phyloP scores from a whole-genome alignment of 2,888 invertebrate species.

The Mechanitis mazaeus region DNA sequence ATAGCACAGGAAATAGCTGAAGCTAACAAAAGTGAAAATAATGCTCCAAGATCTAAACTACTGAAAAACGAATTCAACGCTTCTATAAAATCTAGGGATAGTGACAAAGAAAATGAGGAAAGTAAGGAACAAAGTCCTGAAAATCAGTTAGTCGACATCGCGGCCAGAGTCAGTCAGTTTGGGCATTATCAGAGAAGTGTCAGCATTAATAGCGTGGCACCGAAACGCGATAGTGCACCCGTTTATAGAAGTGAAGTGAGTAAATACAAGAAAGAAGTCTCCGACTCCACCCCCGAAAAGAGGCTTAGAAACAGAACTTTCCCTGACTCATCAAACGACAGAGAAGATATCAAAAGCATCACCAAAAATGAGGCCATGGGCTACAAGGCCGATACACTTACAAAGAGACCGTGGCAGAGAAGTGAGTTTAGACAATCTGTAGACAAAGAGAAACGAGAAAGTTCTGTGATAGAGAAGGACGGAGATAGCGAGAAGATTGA shows the following conservation, averaged over 20 bases:
- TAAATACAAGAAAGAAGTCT: slow-evolving; percentile 72
- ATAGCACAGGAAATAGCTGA: slow-evolving; percentile 77
- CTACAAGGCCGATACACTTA: slow-evolving; percentile 66
- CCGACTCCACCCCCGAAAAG: slow-evolving; percentile 72
- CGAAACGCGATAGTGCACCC: slow-evolving; percentile 66
- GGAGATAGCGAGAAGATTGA: slow-evolving; percentile 53
- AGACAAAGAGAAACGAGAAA: slow-evolving; percentile 59
- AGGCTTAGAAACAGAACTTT: slow-evolving; percentile 69
- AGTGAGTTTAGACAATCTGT: slow-evolving; percentile 57
- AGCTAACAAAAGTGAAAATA: slow-evolving; percentile 51
- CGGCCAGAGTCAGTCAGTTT: slow-evolving; percentile 66
- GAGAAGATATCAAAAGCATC: slow-evolving; percentile 66
- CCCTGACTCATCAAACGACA: slow-evolving; percentile 68
- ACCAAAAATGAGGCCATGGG: slow-evolving; percentile 59
- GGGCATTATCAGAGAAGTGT: slow-evolving; percentile 69
- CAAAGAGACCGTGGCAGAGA: slow-evolving; percentile 65
- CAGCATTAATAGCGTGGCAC: slow-evolving; percentile 61
- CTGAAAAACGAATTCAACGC: slow-evolving; percentile 71
- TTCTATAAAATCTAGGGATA: slow-evolving; percentile 79
- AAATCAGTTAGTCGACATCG: slow-evolving; percentile 62
- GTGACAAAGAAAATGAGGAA: slow-evolving; percentile 84
- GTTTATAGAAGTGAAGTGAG: slow-evolving; percentile 61
- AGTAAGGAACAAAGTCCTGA: slow-evolving; percentile 50
- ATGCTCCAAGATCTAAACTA: slow-evolving; percentile 50
- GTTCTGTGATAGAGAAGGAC: slow-evolving; percentile 65